Evolutionary conservation across 2,113 vertebrate species (phyloP).

Genomic region (Daphoenositta chrysoptera): DNA sequence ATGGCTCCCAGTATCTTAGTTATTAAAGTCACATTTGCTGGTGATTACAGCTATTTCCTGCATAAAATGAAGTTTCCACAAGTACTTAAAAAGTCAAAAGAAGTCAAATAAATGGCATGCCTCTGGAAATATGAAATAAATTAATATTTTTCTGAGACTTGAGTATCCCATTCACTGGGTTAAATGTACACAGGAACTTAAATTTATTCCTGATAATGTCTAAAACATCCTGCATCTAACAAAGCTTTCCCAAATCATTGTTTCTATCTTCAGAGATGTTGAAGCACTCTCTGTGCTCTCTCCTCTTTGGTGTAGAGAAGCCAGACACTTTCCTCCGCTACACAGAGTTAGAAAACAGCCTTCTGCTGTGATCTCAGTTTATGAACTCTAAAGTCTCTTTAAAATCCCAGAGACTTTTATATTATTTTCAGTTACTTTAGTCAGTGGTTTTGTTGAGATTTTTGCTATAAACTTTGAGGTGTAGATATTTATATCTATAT

Average conservation of each 20-base stretch:
- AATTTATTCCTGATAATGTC: slow-evolving; percentile 1
- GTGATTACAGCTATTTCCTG: slow-evolving; percentile 67
- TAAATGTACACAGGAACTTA: neutral
- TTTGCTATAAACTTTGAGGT: neutral
- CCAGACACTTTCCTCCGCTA: neutral
- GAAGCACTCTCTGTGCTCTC: neutral
- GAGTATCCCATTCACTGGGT: neutral
- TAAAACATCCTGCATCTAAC: neutral
- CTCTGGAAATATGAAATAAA: slow-evolving; percentile 33
- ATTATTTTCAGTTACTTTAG: neutral
- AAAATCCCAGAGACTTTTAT: neutral
- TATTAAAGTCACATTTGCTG: slow-evolving; percentile 72
- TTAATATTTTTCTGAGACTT: slow-evolving; percentile 27
- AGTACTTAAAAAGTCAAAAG: slow-evolving; percentile 60
- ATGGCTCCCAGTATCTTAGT: slow-evolving; percentile 51
- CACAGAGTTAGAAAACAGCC: neutral
- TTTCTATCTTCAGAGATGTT: neutral
- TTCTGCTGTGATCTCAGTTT: neutral
- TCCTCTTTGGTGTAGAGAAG: neutral
- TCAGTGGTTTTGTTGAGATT: neutral
- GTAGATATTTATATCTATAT: neutral
- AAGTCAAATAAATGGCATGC: slow-evolving; percentile 38
- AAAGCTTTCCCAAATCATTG: neutral
- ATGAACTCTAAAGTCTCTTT: neutral
- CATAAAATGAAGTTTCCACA: slow-evolving; percentile 67